Evolutionary conservation across 2,888 invertebrate genomes (phyloP).

Genomic region (Leistus spinibarbis): DNA sequence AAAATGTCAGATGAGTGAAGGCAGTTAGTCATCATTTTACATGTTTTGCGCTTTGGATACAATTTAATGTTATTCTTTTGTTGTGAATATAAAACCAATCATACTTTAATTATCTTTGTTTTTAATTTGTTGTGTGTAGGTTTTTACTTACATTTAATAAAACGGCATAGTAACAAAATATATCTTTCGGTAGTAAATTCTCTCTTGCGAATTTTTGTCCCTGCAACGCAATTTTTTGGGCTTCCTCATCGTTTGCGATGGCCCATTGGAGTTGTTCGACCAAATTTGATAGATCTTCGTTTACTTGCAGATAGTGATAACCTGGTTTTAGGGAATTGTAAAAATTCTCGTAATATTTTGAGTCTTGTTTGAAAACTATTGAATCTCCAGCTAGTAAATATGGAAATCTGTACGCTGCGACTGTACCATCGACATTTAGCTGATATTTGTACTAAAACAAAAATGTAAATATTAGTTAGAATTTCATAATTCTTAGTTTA

Average conservation of each 20-base stretch:
- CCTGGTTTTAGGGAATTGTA: slow-evolving; percentile 77
- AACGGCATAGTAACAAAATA: slow-evolving; percentile 86
- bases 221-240: slow-evolving; percentile 67
- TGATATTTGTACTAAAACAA: slow-evolving; percentile 89
- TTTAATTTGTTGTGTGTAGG: not conserved
- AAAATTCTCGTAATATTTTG: slow-evolving; percentile 94
- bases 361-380: slow-evolving; percentile 89
- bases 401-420: slow-evolving; percentile 93
- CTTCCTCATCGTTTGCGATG: slow-evolving; percentile 70
- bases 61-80: not conserved
- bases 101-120: not conserved
- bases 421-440: slow-evolving; percentile 93
- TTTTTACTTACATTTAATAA: slow-evolving; percentile 64
- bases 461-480: not conserved
- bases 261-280: slow-evolving; percentile 81
- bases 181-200: slow-evolving; percentile 80
- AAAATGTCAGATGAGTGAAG: no score
- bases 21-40: no score
- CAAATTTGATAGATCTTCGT: slow-evolving; percentile 80
- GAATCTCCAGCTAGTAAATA: slow-evolving; percentile 89
- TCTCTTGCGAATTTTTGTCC: slow-evolving; percentile 75
- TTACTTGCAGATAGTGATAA: slow-evolving; percentile 84
- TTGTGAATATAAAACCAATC: not conserved
- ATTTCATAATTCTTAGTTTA: not conserved
- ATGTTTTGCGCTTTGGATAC: not conserved